A percentile compares a stretch with the other conserved stretches of the same genome.
Conservation (phyloP, 2,113 vertebrate genomes). For the Okapia johnstoni region DNA sequence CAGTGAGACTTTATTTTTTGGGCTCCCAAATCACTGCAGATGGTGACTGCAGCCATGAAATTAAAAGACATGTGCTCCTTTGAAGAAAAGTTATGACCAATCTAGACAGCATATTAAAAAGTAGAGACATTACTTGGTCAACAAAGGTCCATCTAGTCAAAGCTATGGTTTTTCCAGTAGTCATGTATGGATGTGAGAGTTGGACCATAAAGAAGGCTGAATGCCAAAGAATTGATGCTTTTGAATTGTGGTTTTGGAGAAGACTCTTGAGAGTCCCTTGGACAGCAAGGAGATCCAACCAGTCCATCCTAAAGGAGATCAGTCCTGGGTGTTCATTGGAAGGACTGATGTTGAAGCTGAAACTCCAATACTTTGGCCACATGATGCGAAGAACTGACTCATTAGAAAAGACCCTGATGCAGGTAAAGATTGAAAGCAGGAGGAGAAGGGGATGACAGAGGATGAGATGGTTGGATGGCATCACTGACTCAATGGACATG, state of each 20-base stretch:
- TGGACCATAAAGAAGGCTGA: neutral
- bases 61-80: neutral
- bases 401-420: neutral
- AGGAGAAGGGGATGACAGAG: neutral
- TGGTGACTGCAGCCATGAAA: neutral
- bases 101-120: neutral
- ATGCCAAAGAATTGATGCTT: fast-evolving
- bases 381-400: neutral
- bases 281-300: neutral
- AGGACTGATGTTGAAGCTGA: neutral
- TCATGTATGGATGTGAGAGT: neutral
- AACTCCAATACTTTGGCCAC: neutral
- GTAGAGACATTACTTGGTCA: neutral
- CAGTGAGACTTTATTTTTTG: neutral
- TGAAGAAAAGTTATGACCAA: neutral
- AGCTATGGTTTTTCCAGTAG: neutral
- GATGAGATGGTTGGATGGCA: neutral
- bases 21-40: neutral
- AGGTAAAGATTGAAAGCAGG: neutral
- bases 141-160: neutral
- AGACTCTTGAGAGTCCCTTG: neutral
- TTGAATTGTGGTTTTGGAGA: neutral
- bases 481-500: neutral
- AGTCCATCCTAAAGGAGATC: neutral
- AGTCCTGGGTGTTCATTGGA: neutral